A percentile compares a stretch with the other conserved stretches of the same genome.
These are phyloP conservation scores for Actinernus sp. DNA, from an alignment of 92 coral and sea anemone genomes.

Conservation along the genomic window DNA sequence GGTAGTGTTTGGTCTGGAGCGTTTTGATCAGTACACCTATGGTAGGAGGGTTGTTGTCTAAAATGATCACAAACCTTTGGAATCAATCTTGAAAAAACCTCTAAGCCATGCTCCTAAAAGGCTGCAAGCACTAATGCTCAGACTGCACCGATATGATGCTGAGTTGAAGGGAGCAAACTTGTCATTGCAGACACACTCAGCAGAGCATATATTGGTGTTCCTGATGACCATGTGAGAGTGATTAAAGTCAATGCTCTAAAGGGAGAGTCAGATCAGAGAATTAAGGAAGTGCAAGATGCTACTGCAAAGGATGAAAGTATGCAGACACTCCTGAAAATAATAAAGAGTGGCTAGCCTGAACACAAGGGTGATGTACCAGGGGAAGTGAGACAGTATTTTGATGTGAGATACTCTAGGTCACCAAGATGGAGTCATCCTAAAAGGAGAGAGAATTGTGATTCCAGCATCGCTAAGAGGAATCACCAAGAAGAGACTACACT, in stretches of 20 bases:
- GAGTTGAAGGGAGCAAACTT: slow-evolving; percentile 35
- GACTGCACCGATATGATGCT: slow-evolving; percentile 48
- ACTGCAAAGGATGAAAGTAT: slow-evolving; percentile 32
- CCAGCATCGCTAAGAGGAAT: no score
- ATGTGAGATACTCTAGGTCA: slow-evolving; percentile 30
- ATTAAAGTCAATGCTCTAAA: no score
- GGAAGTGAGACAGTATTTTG: slow-evolving; percentile 40
- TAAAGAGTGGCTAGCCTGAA: slow-evolving; percentile 58
- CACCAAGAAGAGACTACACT: no score
- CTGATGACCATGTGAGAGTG: slow-evolving; percentile 31
- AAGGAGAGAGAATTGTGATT: no score
- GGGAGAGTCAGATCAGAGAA: slow-evolving; percentile 47
- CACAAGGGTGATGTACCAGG: slow-evolving; percentile 31
- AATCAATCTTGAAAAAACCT: no score
- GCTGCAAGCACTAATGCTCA: no score
- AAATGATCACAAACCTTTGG: slow-evolving; percentile 51
- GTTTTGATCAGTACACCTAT: slow-evolving; percentile 63
- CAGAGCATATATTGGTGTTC: slow-evolving; percentile 51
- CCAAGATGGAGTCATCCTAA: no score
- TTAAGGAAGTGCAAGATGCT: slow-evolving; percentile 36
- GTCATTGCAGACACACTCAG: slow-evolving; percentile 57
- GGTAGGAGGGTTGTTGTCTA: slow-evolving; percentile 28
- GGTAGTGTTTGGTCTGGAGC: slow-evolving; percentile 49
- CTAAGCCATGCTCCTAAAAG: no score
- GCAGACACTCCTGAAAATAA: slow-evolving; percentile 16